phyloP scores from a whole-genome alignment of 92 coral and sea anemone species.

The Porites lobata region DNA sequence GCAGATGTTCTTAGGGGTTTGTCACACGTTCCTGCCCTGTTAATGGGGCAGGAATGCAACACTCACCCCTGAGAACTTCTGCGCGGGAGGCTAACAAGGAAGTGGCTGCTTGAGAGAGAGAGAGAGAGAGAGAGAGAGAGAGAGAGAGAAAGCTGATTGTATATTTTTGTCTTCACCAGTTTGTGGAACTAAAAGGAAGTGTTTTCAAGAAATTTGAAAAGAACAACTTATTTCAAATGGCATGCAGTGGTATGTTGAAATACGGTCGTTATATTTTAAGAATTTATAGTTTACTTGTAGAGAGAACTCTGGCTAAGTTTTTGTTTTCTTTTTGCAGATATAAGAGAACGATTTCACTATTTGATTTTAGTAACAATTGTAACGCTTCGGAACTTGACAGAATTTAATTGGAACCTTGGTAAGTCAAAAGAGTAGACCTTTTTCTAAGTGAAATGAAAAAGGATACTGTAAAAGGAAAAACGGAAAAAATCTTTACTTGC shows the following conservation, averaged over 20 bases:
- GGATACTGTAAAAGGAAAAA: too few relatives aligned
- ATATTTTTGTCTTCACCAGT: conserved; percentile 48
- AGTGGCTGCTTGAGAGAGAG: too few relatives aligned
- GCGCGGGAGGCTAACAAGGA: too few relatives aligned
- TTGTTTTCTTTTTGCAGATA: conserved; percentile 56
- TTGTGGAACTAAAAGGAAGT: conserved; percentile 97
- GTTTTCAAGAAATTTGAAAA: conserved; percentile 99
- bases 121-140: too few relatives aligned
- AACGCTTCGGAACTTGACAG: conserved; percentile 91
- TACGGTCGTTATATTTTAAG: neutral
- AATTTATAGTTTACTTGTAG: neutral
- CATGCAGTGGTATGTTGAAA: conserved; percentile 90
- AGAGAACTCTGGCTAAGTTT: neutral
- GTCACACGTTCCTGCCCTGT: too few relatives aligned
- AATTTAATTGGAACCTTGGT: conserved; percentile 99
- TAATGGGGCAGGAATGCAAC: too few relatives aligned
- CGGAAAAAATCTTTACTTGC: too few relatives aligned
- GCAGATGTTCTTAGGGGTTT: too few relatives aligned
- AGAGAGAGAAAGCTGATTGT: too few relatives aligned
- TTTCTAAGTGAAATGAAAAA: too few relatives aligned
- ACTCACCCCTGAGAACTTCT: too few relatives aligned
- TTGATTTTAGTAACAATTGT: conserved; percentile 85
- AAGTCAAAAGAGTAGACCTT: neutral
- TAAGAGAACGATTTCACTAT: conserved; percentile 96
- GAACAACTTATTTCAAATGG: conserved; percentile 98